Percentiles rank a stretch among this genome's conserved stretches.
phyloP scores from a whole-genome alignment of 2,113 vertebrate genomes.

The Solea solea region DNA sequence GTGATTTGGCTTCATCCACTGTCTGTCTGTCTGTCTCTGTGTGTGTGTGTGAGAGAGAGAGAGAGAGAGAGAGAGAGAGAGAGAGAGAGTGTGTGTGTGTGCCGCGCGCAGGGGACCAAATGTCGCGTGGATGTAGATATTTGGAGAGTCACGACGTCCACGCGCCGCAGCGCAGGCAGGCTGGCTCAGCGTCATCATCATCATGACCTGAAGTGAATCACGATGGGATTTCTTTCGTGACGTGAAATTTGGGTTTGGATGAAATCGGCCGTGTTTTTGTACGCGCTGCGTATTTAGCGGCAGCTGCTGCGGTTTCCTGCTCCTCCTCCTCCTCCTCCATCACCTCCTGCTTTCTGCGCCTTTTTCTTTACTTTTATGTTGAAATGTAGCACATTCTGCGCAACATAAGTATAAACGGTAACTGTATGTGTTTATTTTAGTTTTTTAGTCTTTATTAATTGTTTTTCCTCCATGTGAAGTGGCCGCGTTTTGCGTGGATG shows the following conservation, averaged over 20 bases:
- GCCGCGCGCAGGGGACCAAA: conserved; percentile 24
- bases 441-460: neutral
- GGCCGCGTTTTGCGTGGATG: conserved; percentile 18
- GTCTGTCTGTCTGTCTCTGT: conserved; percentile 15
- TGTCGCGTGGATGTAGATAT: conserved; percentile 44
- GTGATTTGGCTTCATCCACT: conserved; percentile 39
- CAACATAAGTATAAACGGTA: too few relatives aligned
- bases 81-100: conserved; percentile 47
- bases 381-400: neutral
- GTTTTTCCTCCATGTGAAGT: conserved; percentile 3
- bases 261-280: conserved; percentile 46
- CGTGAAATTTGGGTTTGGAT: conserved; percentile 66
- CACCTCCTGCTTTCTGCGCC: neutral
- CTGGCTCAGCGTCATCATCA: conserved; percentile 60
- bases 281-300: conserved; percentile 36
- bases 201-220: conserved; percentile 69
- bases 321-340: neutral
- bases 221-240: conserved; percentile 74
- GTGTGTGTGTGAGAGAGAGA: conserved; percentile 21
- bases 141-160: conserved; percentile 74
- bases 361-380: neutral
- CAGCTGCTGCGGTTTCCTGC: conserved; percentile 25
- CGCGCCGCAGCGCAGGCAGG: conserved; percentile 40
- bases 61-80: conserved; percentile 42
- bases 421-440: neutral